These are phyloP conservation scores for Thomomys bottae DNA, from an alignment of 2,113 vertebrate genomes.

Conservation along the genomic window DNA sequence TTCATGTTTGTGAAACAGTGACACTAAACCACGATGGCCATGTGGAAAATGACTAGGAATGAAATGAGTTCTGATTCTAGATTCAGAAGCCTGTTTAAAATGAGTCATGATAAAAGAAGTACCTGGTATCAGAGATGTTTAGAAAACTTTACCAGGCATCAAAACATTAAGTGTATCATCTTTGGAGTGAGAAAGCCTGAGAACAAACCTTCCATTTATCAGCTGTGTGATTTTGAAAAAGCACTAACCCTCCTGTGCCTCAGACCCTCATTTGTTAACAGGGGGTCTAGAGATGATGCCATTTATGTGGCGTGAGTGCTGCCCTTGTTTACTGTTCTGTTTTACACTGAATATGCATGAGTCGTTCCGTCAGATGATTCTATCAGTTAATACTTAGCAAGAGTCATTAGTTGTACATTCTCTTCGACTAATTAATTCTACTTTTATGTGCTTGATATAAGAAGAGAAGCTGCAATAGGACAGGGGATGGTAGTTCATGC, in stretches of 20 bases:
- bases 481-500: too few species aligned
- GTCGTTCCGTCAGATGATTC: constrained; percentile 35
- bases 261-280: neutral
- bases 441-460: neutral
- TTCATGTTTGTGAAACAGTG: constrained; percentile 4
- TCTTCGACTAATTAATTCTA: constrained; percentile 36
- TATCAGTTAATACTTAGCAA: constrained; percentile 31
- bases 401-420: neutral
- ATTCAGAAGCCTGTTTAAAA: constrained; percentile 40
- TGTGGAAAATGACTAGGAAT: constrained; percentile 11
- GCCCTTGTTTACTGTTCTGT: neutral
- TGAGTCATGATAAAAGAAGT: constrained; percentile 1
- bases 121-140: constrained; percentile 45
- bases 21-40: neutral
- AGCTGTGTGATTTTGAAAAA: constrained; percentile 26
- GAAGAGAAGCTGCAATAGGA: neutral
- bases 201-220: neutral
- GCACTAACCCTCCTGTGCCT: neutral
- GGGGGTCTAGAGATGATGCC: neutral
- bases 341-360: neutral
- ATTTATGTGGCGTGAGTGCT: neutral
- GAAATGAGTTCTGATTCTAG: constrained; percentile 29
- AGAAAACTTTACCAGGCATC: neutral
- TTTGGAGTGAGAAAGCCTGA: neutral
- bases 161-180: neutral